Conservation (phyloP, 2,888 invertebrate species). For the Hydropsyche betteni region DNA sequence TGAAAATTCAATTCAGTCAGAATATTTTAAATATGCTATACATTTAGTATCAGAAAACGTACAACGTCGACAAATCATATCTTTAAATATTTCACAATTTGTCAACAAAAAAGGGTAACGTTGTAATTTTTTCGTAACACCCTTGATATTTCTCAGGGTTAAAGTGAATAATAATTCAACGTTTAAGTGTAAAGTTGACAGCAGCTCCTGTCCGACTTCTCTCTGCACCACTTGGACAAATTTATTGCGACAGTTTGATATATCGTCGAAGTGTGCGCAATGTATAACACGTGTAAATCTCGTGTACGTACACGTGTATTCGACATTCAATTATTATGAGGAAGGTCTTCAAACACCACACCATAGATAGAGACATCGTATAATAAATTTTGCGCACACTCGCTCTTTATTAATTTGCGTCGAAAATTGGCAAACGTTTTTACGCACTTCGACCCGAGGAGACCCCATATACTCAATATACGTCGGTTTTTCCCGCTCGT, state of each 20-base stretch:
- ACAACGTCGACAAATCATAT: neutral
- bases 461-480: too few relatives aligned
- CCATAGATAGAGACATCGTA: too few relatives aligned
- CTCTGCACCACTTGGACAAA: conserved; percentile 25
- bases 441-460: too few relatives aligned
- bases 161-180: conserved; percentile 31
- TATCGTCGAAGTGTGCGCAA: conserved; percentile 26
- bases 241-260: conserved; percentile 32
- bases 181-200: conserved; percentile 30
- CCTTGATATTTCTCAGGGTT: neutral
- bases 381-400: too few relatives aligned
- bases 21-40: too few relatives aligned
- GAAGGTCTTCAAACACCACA: neutral
- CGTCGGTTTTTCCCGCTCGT: neutral
- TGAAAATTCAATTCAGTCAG: too few relatives aligned
- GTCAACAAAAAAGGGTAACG: neutral
- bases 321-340: conserved; percentile 9
- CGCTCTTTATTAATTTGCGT: too few relatives aligned
- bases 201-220: conserved; percentile 24
- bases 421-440: too few relatives aligned
- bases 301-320: conserved; percentile 7
- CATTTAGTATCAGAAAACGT: too few relatives aligned
- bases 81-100: neutral
- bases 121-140: neutral
- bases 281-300: conserved; percentile 2